Conservation (phyloP, 2,888 invertebrate genomes). For the Entomobrya multifasciata region DNA sequence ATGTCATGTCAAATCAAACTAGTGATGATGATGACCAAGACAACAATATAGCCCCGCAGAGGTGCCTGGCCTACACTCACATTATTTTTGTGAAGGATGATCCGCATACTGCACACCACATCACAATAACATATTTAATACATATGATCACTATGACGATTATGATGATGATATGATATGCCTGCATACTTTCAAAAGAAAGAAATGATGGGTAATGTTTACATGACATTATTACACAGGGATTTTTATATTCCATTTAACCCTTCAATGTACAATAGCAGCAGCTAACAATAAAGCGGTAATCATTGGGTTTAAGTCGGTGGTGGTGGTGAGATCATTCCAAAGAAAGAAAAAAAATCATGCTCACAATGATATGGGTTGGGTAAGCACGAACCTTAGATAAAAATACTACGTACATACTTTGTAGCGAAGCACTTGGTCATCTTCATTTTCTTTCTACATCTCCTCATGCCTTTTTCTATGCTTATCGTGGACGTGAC, state of each 20-base stretch:
- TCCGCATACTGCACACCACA: neutral
- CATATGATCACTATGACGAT: conserved; percentile 20
- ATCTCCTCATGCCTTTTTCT: neutral
- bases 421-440: neutral
- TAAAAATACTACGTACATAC: conserved; percentile 60
- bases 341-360: conserved; percentile 41
- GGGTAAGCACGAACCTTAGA: conserved; percentile 70
- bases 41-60: conserved; percentile 66
- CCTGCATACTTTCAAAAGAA: conserved; percentile 2
- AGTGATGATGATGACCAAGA: conserved; percentile 42
- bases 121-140: conserved; percentile 23
- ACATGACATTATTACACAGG: conserved; percentile 41
- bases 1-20: conserved; percentile 72
- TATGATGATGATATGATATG: conserved; percentile 5
- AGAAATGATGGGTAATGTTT: conserved; percentile 24
- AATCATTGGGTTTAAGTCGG: conserved; percentile 17
- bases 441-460: conserved; percentile 37
- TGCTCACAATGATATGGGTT: conserved; percentile 70
- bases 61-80: conserved; percentile 53
- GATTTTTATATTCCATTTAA: conserved; percentile 9
- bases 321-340: conserved; percentile 62
- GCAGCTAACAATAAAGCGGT: neutral
- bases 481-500: conserved; percentile 53
- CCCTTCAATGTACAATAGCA: conserved; percentile 16
- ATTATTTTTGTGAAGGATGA: conserved; percentile 21